Percentiles rank a stretch among this genome's conserved stretches.
Conservation (phyloP, 2,113 vertebrate genomes). For the Takifugu bimaculatus region DNA sequence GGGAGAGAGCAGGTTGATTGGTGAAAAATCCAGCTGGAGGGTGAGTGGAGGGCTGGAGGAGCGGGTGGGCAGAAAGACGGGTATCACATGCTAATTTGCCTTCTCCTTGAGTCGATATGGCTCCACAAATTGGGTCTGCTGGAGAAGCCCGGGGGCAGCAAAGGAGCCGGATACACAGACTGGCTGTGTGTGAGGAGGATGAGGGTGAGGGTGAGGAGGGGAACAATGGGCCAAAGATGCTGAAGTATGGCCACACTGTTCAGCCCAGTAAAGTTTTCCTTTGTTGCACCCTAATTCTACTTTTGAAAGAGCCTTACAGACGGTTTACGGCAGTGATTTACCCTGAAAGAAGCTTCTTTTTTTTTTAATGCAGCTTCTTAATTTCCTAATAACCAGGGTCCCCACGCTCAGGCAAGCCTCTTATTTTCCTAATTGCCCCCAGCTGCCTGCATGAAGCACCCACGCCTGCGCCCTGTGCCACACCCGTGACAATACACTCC, state of each 20-base stretch:
- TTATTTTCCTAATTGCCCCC: too few species aligned
- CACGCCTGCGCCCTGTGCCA: conserved; percentile 55
- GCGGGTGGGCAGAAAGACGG: conserved; percentile 41
- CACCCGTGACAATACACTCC: conserved; percentile 67
- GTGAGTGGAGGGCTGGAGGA: conserved; percentile 17
- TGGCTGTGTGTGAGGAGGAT: conserved; percentile 35
- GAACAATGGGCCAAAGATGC: conserved; percentile 13
- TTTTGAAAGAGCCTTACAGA: too few species aligned
- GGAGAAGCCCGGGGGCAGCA: conserved; percentile 26
- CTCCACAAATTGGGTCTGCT: conserved; percentile 20
- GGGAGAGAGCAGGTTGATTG: conserved; percentile 46
- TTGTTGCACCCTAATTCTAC: too few species aligned
- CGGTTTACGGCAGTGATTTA: too few species aligned
- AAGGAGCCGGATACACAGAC: conserved; percentile 29
- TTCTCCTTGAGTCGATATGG: conserved; percentile 27
- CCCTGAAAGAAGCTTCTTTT: not conserved
- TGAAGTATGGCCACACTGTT: not conserved
- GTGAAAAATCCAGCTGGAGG: conserved; percentile 10
- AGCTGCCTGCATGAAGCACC: not conserved
- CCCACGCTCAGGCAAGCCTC: too few species aligned
- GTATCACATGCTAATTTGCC: conserved; percentile 42
- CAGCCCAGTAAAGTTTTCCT: too few species aligned
- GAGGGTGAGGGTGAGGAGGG: conserved; percentile 23
- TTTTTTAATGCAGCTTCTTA: too few species aligned
- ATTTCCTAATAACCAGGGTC: too few species aligned